Evolutionary conservation across 1,140 invertebrate species (phyloP), one percentile per base, ranked within the genome.

Genomic region (Ephestia elutella): DNA sequence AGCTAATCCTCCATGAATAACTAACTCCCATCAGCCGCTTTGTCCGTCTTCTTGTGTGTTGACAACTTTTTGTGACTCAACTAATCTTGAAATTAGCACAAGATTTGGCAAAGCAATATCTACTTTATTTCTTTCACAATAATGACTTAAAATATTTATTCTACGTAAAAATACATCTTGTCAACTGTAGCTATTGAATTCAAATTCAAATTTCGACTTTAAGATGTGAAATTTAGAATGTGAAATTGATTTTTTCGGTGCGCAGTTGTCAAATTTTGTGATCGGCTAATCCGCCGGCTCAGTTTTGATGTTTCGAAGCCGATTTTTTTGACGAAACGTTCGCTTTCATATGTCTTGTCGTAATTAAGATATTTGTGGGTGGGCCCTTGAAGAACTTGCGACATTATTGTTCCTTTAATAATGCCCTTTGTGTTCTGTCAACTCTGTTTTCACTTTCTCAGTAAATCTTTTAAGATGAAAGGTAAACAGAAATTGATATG

Each of bases 371-470:
- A 3, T 13, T 15, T 5, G 20, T 25, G 50, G 50, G 50, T 53
- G 50, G 50, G 20, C 50, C 20, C 50, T 25, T 8, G 7, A 25
- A 5, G 9, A 4, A 9, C 49, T 50, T 20, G 49, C 17, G 17
- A 21, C 10, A n/a, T 25, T 25, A 53, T 53, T 53, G 50, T 53
- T 25, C 49, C 49, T 53, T n/a, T 53, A 53, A 53, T 53, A 53
- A 53, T 10, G 11, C 20, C n/a, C 20, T 53, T 53, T 53, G 20
- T 53, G 19, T 25, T 13, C 19, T n/a, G 50, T 13, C 50, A 25
- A 3, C 50, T 1, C 13, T 53, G 50, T 53, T 53, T 53, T 53
- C 50, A 53, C 50, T 53, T 53, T 53, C 50, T 25, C 21, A 11
- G 50, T 53, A 53, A 25, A 53, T 53, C 20, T 5, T 25, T 53